Base-by-base conservation (phyloP, 2,888 invertebrate genomes). In the Megamerina dolium region DNA sequence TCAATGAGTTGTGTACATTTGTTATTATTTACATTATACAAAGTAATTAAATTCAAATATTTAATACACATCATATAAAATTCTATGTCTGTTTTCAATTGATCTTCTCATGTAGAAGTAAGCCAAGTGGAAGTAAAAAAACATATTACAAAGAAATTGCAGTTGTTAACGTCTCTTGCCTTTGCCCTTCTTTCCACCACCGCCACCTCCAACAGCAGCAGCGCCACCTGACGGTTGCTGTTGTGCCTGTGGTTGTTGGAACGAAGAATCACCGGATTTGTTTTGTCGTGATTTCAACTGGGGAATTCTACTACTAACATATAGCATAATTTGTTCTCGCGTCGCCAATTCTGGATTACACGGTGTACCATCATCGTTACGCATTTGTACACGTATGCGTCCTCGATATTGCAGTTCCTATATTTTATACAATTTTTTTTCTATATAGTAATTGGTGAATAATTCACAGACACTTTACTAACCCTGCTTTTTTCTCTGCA, bases 331-430 rank as follows among this genome's bases (percentile, higher is more conserved):
- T 33, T 87, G 81, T 53, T 89, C 85, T 52, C 92, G 79, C 1
- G 82, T 80, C 2, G 85, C 76, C 59, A 85, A 86, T 29, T 83
- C 80, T 0, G 81, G 67, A 63, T 85, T 83, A 20, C 82, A 73
- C 1, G 85, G 81, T 16, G 80, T 74, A 0, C 91, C 93, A 70
- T 94, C 89, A 63, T 93, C 91, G 68, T 91, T 87, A 65, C 85
- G 90, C 47, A 99, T 72, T 64, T 97, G 95, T 1, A 99, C 85
- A 41, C 96, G 77, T 50, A 99, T 86, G 45, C 97, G 79, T 2
- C 97, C 97, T 53, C 90, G 78, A 60, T 79, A 82, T 34, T 84
- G 73, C 47, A 85, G 75, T 73, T 97, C 97, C 77, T 78, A 55
- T 2, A 66, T 67, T 6, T 6, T 8, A 23, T 23, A 23, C 10